Evolutionary conservation across 2,797 vertebrate species (phyloP).

Genomic region (Australoheros facetus): DNA sequence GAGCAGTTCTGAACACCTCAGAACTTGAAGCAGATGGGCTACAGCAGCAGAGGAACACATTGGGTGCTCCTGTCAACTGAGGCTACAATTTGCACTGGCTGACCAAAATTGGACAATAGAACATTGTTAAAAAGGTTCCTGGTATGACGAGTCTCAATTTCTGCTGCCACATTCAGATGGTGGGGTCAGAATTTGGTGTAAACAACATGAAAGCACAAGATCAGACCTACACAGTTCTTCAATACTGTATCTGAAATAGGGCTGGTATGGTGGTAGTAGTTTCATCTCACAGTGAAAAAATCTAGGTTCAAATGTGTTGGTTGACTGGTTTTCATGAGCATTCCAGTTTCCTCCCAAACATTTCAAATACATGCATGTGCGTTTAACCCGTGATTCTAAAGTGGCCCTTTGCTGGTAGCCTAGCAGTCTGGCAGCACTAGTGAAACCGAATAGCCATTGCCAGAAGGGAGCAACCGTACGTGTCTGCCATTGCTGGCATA

Average conservation of each 20-base stretch:
- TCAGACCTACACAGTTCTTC: too few species aligned
- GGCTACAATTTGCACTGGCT: not conserved
- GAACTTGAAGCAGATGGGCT: not conserved
- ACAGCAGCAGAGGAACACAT: not conserved
- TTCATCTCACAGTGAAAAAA: too few species aligned
- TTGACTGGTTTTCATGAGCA: too few species aligned
- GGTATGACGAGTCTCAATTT: not conserved
- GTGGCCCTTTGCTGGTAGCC: constrained; percentile 57
- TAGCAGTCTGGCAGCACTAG: constrained; percentile 62
- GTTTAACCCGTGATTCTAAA: too few species aligned
- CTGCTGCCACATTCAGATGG: too few species aligned
- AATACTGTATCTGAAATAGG: too few species aligned
- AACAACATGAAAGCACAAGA: too few species aligned
- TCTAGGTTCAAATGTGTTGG: too few species aligned
- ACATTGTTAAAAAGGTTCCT: not conserved
- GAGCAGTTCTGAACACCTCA: not conserved
- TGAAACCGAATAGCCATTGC: constrained; percentile 67
- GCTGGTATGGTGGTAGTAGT: too few species aligned
- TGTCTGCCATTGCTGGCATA: constrained; percentile 77
- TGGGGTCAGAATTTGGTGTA: too few species aligned
- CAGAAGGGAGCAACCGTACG: constrained; percentile 69
- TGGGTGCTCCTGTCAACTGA: not conserved
- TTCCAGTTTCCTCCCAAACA: too few species aligned
- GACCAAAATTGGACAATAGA: not conserved
- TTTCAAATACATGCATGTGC: too few species aligned